These are phyloP conservation scores for Ganaspis sp. DNA, from an alignment of 1,140 invertebrate species.

Conservation along the genomic window DNA sequence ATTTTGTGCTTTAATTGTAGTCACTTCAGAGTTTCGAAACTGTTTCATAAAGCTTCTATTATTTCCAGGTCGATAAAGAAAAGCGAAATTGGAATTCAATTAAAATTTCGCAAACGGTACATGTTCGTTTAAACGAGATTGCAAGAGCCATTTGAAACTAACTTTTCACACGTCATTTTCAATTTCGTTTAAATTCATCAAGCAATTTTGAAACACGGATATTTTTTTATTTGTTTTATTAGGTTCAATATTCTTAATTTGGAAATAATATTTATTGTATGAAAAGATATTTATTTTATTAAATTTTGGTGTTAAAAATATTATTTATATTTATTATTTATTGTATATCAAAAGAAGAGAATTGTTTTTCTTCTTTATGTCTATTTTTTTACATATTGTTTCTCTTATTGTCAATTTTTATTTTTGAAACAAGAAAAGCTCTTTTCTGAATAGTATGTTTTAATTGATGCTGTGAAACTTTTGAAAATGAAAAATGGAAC, in stretches of 20 bases:
- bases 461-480: too few relatives aligned
- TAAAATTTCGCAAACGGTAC: constrained; percentile 58
- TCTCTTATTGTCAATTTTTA: too few relatives aligned
- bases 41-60: constrained; percentile 46
- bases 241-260: not conserved
- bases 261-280: too few relatives aligned
- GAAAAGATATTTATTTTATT: too few relatives aligned
- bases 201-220: not conserved
- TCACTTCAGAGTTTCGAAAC: not conserved
- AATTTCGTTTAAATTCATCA: constrained; percentile 30
- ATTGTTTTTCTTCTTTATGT: too few relatives aligned
- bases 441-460: too few relatives aligned
- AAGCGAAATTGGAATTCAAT: constrained; percentile 46
- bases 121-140: constrained; percentile 47
- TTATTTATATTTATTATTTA: too few relatives aligned
- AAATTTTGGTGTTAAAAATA: too few relatives aligned
- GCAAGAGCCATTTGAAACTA: constrained; percentile 46
- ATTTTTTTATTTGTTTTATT: not conserved
- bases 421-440: too few relatives aligned
- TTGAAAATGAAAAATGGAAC: too few relatives aligned
- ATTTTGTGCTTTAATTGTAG: not conserved
- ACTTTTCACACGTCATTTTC: constrained; percentile 21
- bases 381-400: too few relatives aligned
- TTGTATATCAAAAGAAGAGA: too few relatives aligned
- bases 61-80: constrained; percentile 35